Conservation (phyloP, 2,797 vertebrate species). For the Spinibarbus caldwelli region DNA sequence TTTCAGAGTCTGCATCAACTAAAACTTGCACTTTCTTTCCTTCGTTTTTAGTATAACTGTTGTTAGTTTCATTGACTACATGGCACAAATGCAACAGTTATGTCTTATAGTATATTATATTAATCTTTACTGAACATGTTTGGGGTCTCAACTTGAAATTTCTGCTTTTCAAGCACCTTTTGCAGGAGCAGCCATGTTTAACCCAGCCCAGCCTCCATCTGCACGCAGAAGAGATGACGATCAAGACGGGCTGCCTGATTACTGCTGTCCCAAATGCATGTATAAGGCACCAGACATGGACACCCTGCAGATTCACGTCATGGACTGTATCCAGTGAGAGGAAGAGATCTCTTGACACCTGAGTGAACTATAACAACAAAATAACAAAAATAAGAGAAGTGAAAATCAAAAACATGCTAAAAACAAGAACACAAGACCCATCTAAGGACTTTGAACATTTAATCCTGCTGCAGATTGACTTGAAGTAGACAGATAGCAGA, state of each 20-base stretch:
- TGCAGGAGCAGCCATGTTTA: conserved; percentile 65
- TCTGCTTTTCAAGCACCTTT: conserved; percentile 62
- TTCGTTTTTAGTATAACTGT: background rate
- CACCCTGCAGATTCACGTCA: conserved; percentile 93
- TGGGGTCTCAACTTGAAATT: conserved; percentile 22
- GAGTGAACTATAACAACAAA: conserved; percentile 24
- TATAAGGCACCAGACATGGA: conserved; percentile 94
- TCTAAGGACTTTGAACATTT: conserved; percentile 20
- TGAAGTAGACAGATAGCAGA: conserved; percentile 41
- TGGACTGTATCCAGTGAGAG: conserved; percentile 92
- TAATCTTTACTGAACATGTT: conserved; percentile 37
- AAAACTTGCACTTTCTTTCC: background rate
- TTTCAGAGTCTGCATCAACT: background rate
- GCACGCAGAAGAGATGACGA: conserved; percentile 69
- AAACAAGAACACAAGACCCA: background rate
- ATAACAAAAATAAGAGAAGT: too few species aligned
- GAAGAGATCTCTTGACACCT: conserved; percentile 2
- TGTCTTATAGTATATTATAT: background rate
- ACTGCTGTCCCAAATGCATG: conserved; percentile 90
- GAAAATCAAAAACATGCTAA: background rate
- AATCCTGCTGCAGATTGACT: conserved; percentile 19
- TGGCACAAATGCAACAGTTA: background rate
- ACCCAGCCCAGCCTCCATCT: conserved; percentile 70
- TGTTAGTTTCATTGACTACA: conserved; percentile 15
- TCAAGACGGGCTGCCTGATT: conserved; percentile 81